Conservation (phyloP, 2,113 vertebrate genomes). For the Henicopernis longicauda region DNA sequence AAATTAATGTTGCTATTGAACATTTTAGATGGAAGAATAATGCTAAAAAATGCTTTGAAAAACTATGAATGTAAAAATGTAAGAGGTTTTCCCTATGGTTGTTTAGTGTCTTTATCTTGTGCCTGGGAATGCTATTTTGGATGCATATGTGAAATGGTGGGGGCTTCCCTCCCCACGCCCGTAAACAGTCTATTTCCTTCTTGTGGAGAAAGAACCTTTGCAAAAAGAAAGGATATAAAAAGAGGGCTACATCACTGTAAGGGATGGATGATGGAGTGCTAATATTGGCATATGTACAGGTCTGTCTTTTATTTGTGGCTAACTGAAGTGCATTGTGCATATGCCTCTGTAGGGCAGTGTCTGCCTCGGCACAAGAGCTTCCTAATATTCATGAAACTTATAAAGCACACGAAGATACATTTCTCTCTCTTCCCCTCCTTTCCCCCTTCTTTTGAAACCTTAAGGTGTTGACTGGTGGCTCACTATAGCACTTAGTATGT, state of each 20-base stretch:
- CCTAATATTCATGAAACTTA: not conserved
- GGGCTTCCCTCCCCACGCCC: not conserved
- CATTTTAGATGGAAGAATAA: not conserved
- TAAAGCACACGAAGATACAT: not conserved
- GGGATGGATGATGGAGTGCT: constrained; percentile 51
- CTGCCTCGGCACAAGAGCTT: constrained; percentile 34
- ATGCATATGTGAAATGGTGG: not conserved
- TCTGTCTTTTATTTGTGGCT: constrained; percentile 33
- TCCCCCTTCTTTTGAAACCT: not conserved
- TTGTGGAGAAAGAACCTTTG: constrained; percentile 28
- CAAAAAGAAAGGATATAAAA: not conserved
- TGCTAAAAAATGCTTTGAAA: not conserved
- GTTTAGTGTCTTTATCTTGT: not conserved
- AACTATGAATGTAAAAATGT: not conserved
- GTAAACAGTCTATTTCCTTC: constrained; percentile 47
- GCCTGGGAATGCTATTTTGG: not conserved
- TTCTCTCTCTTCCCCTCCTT: not conserved
- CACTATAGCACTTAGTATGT: constrained; percentile 9
- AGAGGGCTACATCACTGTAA: not conserved
- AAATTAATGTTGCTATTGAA: not conserved
- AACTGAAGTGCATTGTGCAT: constrained; percentile 5
- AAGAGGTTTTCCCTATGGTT: not conserved
- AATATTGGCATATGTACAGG: constrained; percentile 31
- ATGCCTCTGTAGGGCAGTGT: constrained; percentile 26
- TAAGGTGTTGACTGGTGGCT: constrained; percentile 55